Evolutionary conservation across 2,113 vertebrate species (phyloP).

Genomic region (Oreotrochilus melanogaster): DNA sequence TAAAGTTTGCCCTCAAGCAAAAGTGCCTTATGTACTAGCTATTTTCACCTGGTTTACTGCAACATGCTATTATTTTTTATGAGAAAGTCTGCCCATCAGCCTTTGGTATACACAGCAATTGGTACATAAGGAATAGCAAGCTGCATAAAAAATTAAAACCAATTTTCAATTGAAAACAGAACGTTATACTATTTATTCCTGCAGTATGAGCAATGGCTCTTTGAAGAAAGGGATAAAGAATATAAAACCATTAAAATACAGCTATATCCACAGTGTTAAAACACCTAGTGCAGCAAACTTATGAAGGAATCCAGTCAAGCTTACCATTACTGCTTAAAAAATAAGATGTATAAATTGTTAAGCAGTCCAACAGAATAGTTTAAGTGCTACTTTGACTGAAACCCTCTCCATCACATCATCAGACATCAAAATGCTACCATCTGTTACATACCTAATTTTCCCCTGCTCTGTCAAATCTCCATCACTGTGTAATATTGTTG

Average conservation of each 20-base stretch:
- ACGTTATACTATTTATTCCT: neutral
- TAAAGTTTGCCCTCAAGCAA: neutral
- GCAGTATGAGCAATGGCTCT: neutral
- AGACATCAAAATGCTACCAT: neutral
- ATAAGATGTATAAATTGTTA: neutral
- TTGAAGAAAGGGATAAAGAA: neutral
- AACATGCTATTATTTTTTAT: neutral
- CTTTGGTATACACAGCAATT: neutral
- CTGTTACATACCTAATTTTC: conserved; percentile 89
- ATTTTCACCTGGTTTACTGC: neutral
- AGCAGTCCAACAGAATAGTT: neutral
- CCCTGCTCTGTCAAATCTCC: conserved; percentile 98
- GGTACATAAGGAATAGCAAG: neutral
- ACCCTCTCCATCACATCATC: neutral
- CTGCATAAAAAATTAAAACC: neutral
- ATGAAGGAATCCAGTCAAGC: neutral
- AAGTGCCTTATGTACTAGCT: neutral
- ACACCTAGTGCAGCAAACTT: neutral
- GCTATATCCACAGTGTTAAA: neutral
- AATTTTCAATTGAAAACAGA: neutral
- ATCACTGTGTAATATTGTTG: conserved; percentile 96
- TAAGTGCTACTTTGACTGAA: neutral
- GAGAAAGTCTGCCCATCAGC: neutral
- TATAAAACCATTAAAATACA: neutral
- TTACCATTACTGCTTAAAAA: neutral